Percentiles rank a stretch among this genome's conserved stretches.
These are phyloP conservation scores for Hermetia illucens DNA, from an alignment of 1,140 invertebrate species.

Conservation along the genomic window DNA sequence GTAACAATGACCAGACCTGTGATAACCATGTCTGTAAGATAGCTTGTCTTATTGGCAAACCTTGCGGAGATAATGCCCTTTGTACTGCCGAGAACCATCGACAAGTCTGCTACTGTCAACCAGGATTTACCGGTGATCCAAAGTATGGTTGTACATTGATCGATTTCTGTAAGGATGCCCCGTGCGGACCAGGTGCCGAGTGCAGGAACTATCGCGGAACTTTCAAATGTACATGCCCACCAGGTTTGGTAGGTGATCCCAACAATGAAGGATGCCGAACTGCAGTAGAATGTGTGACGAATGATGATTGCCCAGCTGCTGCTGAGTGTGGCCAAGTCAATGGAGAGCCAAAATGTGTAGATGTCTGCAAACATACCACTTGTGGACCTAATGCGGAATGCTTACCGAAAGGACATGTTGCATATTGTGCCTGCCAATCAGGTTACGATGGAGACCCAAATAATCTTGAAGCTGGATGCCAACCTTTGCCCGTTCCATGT, in stretches of 20 bases:
- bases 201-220: slow-evolving; percentile 72
- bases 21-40: slow-evolving; percentile 67
- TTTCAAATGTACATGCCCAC: slow-evolving; percentile 65
- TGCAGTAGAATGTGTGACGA: slow-evolving; percentile 58
- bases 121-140: slow-evolving; percentile 70
- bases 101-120: slow-evolving; percentile 67
- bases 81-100: slow-evolving; percentile 66
- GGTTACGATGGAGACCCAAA: slow-evolving; percentile 64
- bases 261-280: slow-evolving; percentile 63
- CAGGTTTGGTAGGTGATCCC: slow-evolving; percentile 65
- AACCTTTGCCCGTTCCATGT: slow-evolving; percentile 58
- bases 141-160: slow-evolving; percentile 52
- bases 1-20: slow-evolving; percentile 68
- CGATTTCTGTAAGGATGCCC: slow-evolving; percentile 61
- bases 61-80: slow-evolving; percentile 68
- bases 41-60: slow-evolving; percentile 62
- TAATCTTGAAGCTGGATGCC: slow-evolving; percentile 55
- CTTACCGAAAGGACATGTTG: slow-evolving; percentile 50
- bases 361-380: slow-evolving; percentile 56
- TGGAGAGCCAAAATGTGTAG: slow-evolving; percentile 58
- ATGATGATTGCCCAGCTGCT: slow-evolving; percentile 61
- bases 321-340: slow-evolving; percentile 56
- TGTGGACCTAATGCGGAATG: slow-evolving; percentile 80
- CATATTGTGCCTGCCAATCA: slow-evolving; percentile 57
- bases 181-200: slow-evolving; percentile 66